Evolutionary conservation across 2,797 vertebrate species (phyloP), one percentile per base, ranked within the genome.

Genomic region (Leontopithecus rosalia): DNA sequence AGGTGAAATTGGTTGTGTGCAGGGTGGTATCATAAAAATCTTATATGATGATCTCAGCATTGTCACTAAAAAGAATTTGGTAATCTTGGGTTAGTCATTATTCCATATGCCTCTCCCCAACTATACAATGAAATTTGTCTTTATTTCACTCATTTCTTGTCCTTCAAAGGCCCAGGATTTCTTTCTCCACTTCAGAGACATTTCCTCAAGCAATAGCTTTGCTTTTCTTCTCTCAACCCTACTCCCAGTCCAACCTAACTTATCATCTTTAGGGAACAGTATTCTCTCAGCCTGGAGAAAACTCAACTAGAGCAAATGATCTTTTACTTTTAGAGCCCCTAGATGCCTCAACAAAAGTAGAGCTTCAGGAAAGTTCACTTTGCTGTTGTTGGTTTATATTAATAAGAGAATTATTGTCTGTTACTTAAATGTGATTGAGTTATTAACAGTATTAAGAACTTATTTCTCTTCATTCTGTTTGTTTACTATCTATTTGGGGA

Each of bases 371-470:
- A 88, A 93, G 26, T 86, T 97, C 81, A 91, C 20, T 91, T 89
- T 96, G 76, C n/a, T 92, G 33, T 50, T 96, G 67, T 81, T 93
- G 55, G 82, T 91, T 96, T 89, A 92, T 52, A 76, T 91, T 95
- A 96, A 96, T 89, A 82, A 96, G 41, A 90, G 67, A 92, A 97
- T 94, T 96, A 91, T 72, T 75, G 39, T 48, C 50, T 77, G 46
- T 83, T 95, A 94, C 91, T 97, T 97, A 95, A 95, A 95, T 97
- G 83, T 83, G 91, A 95, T 96, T 91, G 36, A 24, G 58, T 91
- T 97, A 91, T 93, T 96, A 91, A 96, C 91, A 96, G 36, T 50
- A 88, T 89, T 92, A 92, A 79, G 46, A 87, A 64, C 52, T 90
- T 92, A 10, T 94, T 95, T 85, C 39, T 57, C 96, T 94, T 96